These are phyloP conservation scores for Acanthornis magna DNA, from an alignment of 2,797 vertebrate species.

Conservation along the genomic window DNA sequence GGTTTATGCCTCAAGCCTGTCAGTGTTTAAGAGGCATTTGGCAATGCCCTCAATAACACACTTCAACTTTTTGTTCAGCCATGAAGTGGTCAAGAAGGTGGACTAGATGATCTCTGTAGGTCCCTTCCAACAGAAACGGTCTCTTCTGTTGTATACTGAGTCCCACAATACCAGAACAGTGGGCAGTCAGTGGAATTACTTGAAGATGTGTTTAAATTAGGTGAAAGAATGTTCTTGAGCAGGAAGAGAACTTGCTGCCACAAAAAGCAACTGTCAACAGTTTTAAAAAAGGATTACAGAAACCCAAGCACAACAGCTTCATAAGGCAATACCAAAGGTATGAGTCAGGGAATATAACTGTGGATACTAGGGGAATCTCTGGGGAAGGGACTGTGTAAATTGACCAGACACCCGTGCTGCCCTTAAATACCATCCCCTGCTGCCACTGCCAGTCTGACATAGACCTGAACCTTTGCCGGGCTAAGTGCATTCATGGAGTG, in stretches of 20 bases:
- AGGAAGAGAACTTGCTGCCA: background rate
- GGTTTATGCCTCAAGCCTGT: background rate
- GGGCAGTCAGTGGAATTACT: background rate
- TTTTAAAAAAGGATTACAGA: background rate
- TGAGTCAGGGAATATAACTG: fast-evolving
- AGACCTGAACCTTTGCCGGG: background rate
- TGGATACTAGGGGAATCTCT: background rate
- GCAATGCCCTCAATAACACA: background rate
- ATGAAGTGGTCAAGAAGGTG: background rate
- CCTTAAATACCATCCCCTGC: background rate
- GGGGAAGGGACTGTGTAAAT: background rate
- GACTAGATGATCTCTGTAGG: background rate
- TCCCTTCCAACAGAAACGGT: background rate
- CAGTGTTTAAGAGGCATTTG: background rate
- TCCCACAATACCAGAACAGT: background rate
- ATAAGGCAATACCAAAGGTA: background rate
- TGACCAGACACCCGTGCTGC: background rate
- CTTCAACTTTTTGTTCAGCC: background rate
- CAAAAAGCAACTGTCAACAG: background rate
- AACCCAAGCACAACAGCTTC: background rate
- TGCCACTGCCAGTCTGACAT: background rate
- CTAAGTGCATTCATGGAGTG: background rate
- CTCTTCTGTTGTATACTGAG: background rate
- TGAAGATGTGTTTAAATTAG: background rate
- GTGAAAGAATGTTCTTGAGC: background rate